Conservation (phyloP, 2,797 vertebrate genomes). For the Mormyrus proboscirostris region DNA sequence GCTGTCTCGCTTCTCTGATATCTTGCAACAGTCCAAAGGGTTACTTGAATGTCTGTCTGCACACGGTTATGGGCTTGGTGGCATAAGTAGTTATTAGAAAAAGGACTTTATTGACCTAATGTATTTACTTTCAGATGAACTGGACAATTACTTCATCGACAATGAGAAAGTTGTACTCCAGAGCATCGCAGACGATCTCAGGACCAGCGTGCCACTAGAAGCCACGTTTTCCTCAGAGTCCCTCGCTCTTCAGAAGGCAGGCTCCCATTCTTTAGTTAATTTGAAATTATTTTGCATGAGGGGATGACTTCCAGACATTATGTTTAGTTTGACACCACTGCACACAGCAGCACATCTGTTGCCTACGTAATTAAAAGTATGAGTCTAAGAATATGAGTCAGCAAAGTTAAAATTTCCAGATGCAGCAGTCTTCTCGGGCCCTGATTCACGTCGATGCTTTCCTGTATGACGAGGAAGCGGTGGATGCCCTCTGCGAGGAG, state of each 20-base stretch:
- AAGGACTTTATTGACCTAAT: background rate
- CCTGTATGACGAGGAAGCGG: slow-evolving; percentile 80
- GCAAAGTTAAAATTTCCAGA: slow-evolving; percentile 51
- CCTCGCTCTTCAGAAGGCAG: slow-evolving; percentile 64
- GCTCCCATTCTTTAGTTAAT: slow-evolving; percentile 28
- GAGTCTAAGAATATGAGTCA: background rate
- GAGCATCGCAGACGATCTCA: slow-evolving; percentile 77
- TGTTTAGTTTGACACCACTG: background rate
- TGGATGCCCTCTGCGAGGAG: slow-evolving; percentile 79
- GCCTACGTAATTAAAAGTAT: background rate
- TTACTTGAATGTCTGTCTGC: background rate
- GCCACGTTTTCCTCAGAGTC: slow-evolving; percentile 72
- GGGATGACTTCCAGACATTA: background rate
- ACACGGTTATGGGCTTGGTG: background rate
- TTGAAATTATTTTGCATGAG: slow-evolving; percentile 11
- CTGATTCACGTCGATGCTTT: slow-evolving; percentile 81
- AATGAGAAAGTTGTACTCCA: slow-evolving; percentile 52
- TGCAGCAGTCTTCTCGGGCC: slow-evolving; percentile 62
- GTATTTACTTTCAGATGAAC: slow-evolving; percentile 46
- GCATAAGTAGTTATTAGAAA: background rate
- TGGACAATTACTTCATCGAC: slow-evolving; percentile 53
- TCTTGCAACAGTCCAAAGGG: background rate
- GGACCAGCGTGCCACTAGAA: slow-evolving; percentile 62
- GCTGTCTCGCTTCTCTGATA: background rate
- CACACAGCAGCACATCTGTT: background rate